Evolutionary conservation across 2,888 invertebrate species (phyloP).

Genomic region (Lochmaea crataegi): DNA sequence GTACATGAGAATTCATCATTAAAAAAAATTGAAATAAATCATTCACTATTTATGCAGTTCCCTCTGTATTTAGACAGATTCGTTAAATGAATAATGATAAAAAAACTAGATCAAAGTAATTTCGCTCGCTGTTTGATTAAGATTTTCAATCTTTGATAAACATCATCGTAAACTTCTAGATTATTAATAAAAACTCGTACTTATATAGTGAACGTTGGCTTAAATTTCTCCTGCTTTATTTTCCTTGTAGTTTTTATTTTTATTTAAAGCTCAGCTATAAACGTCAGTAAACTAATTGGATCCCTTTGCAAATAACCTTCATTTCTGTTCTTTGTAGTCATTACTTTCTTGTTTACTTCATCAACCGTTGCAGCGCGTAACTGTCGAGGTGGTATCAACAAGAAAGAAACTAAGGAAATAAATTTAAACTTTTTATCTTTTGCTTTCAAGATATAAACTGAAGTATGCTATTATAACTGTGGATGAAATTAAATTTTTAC

Average conservation of each 20-base stretch:
- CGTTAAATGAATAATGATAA: no score
- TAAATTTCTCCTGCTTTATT: background rate
- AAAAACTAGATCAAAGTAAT: no score
- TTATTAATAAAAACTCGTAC: no score
- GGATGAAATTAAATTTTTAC: background rate
- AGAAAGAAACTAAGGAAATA: slow-evolving; percentile 7
- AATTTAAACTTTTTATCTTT: background rate
- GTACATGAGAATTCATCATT: no score
- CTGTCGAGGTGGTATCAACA: slow-evolving; percentile 1
- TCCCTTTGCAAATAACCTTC: slow-evolving; percentile 19
- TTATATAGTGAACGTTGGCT: no score
- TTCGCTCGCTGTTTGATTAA: no score
- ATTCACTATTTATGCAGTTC: no score
- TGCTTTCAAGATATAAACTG: background rate
- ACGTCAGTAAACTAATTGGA: slow-evolving; percentile 26
- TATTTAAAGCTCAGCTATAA: slow-evolving; percentile 29
- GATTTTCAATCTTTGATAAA: no score
- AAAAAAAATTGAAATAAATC: no score
- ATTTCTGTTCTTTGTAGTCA: slow-evolving; percentile 18
- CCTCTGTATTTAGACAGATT: no score
- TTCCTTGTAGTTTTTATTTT: slow-evolving; percentile 3
- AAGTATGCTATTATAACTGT: background rate
- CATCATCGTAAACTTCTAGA: no score
- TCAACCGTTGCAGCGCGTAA: slow-evolving; percentile 2
- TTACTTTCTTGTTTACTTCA: slow-evolving; percentile 29